phyloP scores from a whole-genome alignment of 2,888 invertebrate species.

The Pollenia angustigena region DNA sequence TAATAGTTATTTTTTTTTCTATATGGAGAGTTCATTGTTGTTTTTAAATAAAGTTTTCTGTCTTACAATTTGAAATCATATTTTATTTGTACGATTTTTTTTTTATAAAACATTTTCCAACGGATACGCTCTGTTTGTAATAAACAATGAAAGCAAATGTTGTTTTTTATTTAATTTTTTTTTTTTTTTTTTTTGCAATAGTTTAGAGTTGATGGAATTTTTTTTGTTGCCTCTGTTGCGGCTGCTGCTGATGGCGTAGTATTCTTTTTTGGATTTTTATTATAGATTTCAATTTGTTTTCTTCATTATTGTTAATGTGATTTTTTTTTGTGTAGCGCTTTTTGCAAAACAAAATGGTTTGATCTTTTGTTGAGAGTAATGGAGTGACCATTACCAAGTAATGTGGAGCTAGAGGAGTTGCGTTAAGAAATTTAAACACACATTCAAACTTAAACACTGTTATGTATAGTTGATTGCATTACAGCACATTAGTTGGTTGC shows the following conservation, averaged over 20 bases:
- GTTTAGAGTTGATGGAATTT: constrained; percentile 61
- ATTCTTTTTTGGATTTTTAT: constrained; percentile 56
- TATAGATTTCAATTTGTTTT: constrained; percentile 71
- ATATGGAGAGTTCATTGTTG: constrained; percentile 42
- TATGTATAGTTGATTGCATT: constrained; percentile 42
- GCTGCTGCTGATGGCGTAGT: constrained; percentile 13
- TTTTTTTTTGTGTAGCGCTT: background rate
- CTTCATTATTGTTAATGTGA: constrained; percentile 63
- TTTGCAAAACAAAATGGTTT: constrained; percentile 59
- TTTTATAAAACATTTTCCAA: constrained; percentile 40
- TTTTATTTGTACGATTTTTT: constrained; percentile 36
- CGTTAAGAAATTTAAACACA: constrained; percentile 32
- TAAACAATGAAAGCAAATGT: constrained; percentile 73
- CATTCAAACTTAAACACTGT: constrained; percentile 1
- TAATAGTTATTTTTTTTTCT: constrained; percentile 17
- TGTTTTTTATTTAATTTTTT: constrained; percentile 19
- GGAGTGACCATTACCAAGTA: constrained; percentile 55
- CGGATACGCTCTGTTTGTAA: constrained; percentile 72
- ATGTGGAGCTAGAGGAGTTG: constrained; percentile 19
- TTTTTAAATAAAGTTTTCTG: constrained; percentile 45
- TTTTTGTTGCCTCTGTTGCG: constrained; percentile 36
- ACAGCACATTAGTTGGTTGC: constrained; percentile 61
- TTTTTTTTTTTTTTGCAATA: constrained; percentile 22
- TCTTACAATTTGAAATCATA: constrained; percentile 53
- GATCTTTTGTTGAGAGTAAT: constrained; percentile 61